A percentile compares a stretch with the other conserved stretches of the same genome.
phyloP scores from a whole-genome alignment of 2,888 invertebrate species.

The Sisyra nigra region DNA sequence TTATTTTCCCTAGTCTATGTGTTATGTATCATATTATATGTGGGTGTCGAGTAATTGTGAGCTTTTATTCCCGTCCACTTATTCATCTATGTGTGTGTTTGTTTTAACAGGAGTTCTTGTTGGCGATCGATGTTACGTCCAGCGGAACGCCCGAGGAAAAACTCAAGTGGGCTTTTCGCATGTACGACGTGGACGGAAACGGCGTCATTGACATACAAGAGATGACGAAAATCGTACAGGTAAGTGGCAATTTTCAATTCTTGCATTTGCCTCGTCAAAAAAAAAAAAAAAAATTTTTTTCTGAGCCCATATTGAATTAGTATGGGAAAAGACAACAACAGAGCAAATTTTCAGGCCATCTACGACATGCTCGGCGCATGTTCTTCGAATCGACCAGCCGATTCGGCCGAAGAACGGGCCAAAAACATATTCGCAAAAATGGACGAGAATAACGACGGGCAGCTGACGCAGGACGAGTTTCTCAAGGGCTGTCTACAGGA shows the following conservation, averaged over 20 bases:
- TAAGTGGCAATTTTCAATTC: slow-evolving; percentile 25
- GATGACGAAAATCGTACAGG: slow-evolving; percentile 99
- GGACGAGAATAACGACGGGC: slow-evolving; percentile 99
- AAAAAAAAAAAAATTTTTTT: slow-evolving; percentile 6
- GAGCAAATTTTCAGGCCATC: slow-evolving; percentile 73
- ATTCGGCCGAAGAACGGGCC: slow-evolving; percentile 93
- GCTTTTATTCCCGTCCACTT: too few relatives aligned
- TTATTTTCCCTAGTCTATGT: too few relatives aligned
- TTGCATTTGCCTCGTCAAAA: slow-evolving; percentile 2
- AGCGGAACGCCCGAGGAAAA: slow-evolving; percentile 96
- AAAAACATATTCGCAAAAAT: slow-evolving; percentile 99
- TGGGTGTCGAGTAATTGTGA: too few relatives aligned
- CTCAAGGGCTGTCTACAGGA: slow-evolving; percentile 95
- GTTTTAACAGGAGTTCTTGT: slow-evolving; percentile 68
- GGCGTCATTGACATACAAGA: slow-evolving; percentile 96
- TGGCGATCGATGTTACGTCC: slow-evolving; percentile 95
- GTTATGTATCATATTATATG: too few relatives aligned
- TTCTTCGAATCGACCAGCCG: slow-evolving; percentile 86
- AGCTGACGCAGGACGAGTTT: slow-evolving; percentile 95
- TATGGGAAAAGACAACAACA: too few relatives aligned
- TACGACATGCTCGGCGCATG: slow-evolving; percentile 99
- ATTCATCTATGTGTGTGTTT: not conserved
- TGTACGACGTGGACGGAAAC: slow-evolving; percentile 97
- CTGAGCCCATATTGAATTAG: too few relatives aligned
- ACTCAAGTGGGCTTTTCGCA: slow-evolving; percentile 96